Percentiles rank a stretch among this genome's conserved stretches.
Conservation (phyloP, 2,888 invertebrate species). For the Malthinus flaveolus region DNA sequence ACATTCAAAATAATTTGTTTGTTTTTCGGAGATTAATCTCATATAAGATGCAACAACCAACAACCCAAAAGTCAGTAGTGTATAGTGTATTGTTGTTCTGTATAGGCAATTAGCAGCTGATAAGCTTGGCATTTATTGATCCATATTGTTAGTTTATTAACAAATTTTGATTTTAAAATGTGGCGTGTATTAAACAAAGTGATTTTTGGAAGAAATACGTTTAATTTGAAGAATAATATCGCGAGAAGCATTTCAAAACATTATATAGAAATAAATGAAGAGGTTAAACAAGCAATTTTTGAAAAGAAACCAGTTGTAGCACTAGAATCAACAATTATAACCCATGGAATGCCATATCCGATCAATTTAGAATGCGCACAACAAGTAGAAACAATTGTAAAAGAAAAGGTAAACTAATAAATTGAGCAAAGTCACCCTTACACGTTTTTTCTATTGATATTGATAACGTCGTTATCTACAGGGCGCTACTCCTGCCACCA, state of each 20-base stretch:
- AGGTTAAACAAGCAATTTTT: conserved; percentile 68
- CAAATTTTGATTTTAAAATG: conserved; percentile 2
- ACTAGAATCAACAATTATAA: conserved; percentile 95
- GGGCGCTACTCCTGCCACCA: conserved; percentile 90
- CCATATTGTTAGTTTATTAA: not conserved
- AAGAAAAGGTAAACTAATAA: conserved; percentile 60
- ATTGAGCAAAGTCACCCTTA: not conserved
- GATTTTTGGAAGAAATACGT: not conserved
- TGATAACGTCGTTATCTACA: conserved; percentile 43
- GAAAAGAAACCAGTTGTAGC: conserved; percentile 80
- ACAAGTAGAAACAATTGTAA: conserved; percentile 78
- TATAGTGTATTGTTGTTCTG: too few species aligned
- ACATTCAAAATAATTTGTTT: too few species aligned
- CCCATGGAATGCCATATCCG: conserved; percentile 97
- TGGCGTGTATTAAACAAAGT: conserved; percentile 14
- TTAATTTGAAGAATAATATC: not conserved
- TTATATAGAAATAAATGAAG: conserved; percentile 57
- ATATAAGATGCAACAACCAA: too few species aligned
- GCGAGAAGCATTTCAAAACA: conserved; percentile 2
- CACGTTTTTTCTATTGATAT: not conserved
- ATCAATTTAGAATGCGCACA: conserved; percentile 85
- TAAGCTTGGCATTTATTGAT: not conserved
- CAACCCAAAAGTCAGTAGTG: too few species aligned
- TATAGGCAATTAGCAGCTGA: too few species aligned
- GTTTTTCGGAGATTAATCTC: too few species aligned